Base-by-base conservation (phyloP, 1,140 invertebrate genomes). In the Ooceraea biroi region DNA sequence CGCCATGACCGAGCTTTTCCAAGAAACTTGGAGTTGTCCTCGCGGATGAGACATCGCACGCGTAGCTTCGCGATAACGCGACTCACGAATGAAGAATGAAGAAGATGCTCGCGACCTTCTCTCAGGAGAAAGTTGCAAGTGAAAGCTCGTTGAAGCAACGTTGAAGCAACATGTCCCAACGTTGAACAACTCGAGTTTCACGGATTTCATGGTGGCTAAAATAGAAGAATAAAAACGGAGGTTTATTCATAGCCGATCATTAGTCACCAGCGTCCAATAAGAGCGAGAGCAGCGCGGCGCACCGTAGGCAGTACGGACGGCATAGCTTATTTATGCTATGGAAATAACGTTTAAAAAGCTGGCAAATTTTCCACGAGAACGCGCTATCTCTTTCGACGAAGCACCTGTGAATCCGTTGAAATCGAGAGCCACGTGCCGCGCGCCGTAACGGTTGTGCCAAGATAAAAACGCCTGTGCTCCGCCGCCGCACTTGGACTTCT, bases 1-100 rank as follows among this genome's bases (percentile, higher is more conserved):
- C 86, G 72, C 89, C 84, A 87, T 88, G 82, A 88, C 85, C 84
- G 60, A 90, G 74, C 71, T 91, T 91, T 86, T 85, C 80, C 52
- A 41, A 83, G 77, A 85, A 83, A 80, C 27, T 83, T 68, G 11
- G 25, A 52, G 5, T 69, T 69, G 14, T 10, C 10, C 60, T 44
- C n/a, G 3, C 12, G 36, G 65, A 48, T 80, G 46, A 57, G 41
- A 27, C 22, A 61, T 69, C 48, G 12, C 36, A n/a, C 27, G n/a
- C n/a, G n/a, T 36, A 36, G 50, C 8, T 73, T 25, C 22, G 30
- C 44, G 57, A 69, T 65, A 76, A 69, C 46, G 19, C 14, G 7
- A 61, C 0, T 5, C 10, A 12, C 4, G 19, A 44, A 14, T 36
- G 36, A 3, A 14, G 14, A 36, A 17, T 0, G 25, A 52, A 7